Evolutionary conservation across 2,888 invertebrate species (phyloP).

Genomic region (Steinernema hermaphroditum): DNA sequence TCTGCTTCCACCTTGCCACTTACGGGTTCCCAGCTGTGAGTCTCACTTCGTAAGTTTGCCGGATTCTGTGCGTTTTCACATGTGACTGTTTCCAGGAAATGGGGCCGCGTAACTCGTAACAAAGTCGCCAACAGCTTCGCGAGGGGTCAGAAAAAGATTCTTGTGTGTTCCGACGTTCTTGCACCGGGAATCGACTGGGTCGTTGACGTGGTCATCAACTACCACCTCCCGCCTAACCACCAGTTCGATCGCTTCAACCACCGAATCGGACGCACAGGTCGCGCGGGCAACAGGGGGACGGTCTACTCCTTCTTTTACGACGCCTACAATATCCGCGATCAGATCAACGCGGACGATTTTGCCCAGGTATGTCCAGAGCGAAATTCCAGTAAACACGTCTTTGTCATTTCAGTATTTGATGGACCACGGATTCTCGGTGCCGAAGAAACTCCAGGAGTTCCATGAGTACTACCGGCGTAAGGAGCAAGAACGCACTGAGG

Average conservation of each 20-base stretch:
- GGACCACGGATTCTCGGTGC: background rate
- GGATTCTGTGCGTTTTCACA: background rate
- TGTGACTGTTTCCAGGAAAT: constrained; percentile 9
- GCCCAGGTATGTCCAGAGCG: background rate
- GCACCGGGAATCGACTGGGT: constrained; percentile 74
- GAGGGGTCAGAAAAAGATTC: constrained; percentile 70
- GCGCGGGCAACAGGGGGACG: constrained; percentile 1
- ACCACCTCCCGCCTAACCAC: constrained; percentile 85
- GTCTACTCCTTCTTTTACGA: constrained; percentile 2
- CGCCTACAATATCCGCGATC: background rate
- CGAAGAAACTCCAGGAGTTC: background rate
- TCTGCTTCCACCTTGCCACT: background rate
- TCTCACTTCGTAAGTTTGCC: background rate
- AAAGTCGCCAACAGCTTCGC: background rate
- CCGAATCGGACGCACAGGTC: constrained; percentile 84
- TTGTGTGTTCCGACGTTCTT: constrained; percentile 97
- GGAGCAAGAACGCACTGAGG: background rate
- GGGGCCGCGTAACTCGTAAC: background rate
- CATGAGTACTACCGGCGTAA: background rate
- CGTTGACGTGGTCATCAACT: constrained; percentile 94
- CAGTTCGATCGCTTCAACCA: constrained; percentile 99
- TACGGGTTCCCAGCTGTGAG: background rate
- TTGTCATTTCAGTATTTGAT: background rate
- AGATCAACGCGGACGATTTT: constrained; percentile 3
- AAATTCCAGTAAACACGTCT: background rate